Evolutionary conservation across 2,797 vertebrate species (phyloP).

Genomic region (Acanthornis magna): DNA sequence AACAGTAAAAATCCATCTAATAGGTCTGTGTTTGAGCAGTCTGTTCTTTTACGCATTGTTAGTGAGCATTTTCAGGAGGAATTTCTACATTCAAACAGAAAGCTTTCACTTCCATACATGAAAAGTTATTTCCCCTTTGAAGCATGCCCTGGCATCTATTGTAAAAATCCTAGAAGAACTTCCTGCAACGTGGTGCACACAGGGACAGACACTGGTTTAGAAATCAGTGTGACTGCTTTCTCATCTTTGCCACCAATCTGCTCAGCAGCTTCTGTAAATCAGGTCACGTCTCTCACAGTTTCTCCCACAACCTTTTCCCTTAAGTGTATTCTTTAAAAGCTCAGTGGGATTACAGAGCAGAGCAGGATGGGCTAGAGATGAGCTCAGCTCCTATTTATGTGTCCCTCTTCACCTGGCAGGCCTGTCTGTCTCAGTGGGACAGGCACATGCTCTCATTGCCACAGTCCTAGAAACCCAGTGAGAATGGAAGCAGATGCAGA

Average conservation of each 20-base stretch:
- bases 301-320: background rate
- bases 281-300: background rate
- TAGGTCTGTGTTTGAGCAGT: background rate
- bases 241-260: background rate
- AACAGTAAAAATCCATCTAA: background rate
- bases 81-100: background rate
- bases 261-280: background rate
- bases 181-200: rapidly evolving
- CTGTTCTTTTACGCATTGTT: background rate
- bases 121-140: background rate
- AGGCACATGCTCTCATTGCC: background rate
- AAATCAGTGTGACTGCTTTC: background rate
- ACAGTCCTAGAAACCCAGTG: background rate
- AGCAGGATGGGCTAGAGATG: background rate
- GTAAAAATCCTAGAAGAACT: background rate
- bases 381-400: background rate
- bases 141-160: background rate
- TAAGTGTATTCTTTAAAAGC: background rate
- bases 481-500: background rate
- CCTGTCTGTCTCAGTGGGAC: background rate
- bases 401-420: background rate
- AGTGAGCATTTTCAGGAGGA: background rate
- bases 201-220: background rate
- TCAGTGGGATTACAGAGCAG: background rate
- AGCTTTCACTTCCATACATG: background rate